Base-by-base conservation (phyloP, 2,113 vertebrate genomes). In the Melierax canorus region DNA sequence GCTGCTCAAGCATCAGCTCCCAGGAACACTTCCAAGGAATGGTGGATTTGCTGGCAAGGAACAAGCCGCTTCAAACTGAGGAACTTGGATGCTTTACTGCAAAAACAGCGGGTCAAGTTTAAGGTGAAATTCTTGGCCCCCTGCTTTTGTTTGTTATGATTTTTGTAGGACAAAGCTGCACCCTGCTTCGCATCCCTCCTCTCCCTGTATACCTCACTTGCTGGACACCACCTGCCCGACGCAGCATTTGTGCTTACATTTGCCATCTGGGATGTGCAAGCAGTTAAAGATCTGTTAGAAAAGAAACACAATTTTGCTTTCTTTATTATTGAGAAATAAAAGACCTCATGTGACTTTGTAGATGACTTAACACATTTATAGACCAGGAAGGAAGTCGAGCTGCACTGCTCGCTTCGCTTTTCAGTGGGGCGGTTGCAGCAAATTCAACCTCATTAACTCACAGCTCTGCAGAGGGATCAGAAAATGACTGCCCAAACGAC, bases 331-430 rank as follows among this genome's bases (percentile, higher is more conserved):
- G 92, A 90, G 91, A 88, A 94, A 92, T 79, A 91, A 20, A 87
- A 87, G 80, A 50, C 62, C 92, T 92, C 97, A 95, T 96, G 97
- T 97, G 97, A 97, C 96, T 91, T 15, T 55, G 94, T 85, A 94
- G 92, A 96, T 96, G 96, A 95, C 95, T 97, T 97, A 68, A 89
- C 89, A 87, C 91, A 88, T 90, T 91, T 46, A 66, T 29, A 88
- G 86, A 34, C 43, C 97, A 98, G 98, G 97, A 95, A 98, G 98
- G 98, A 98, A 98, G 97, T 94, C 2, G 84, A 93, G 91, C 92
- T n/a, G 56, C 36, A 17, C 75, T 64, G 94, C 94, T 98, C 55
- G 12, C 94, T 94, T 82, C 18, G 55, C 81, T 75, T 67, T 97
- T 79, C 20, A 34, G 64, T 41, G 76, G 76, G 83, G 84, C 7